phyloP scores from a whole-genome alignment of 2,888 invertebrate species.

The Augochlorella aurata region DNA sequence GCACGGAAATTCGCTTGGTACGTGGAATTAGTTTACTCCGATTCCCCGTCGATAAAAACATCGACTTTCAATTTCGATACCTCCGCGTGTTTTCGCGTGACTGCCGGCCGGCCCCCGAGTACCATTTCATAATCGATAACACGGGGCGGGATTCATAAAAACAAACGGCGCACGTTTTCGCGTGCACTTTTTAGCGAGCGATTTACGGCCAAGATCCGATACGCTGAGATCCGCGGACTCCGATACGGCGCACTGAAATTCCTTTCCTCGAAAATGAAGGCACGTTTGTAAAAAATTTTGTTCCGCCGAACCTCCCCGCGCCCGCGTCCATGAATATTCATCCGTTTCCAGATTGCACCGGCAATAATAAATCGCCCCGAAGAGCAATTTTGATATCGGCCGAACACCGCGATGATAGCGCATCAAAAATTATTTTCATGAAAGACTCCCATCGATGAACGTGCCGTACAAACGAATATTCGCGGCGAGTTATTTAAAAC shows the following conservation, averaged over 20 bases:
- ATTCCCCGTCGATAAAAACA: neutral
- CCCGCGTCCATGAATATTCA: neutral
- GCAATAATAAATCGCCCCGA: constrained; percentile 2
- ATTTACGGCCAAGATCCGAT: constrained; percentile 4
- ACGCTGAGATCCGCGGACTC: neutral
- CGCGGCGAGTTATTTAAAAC: neutral
- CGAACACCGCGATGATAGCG: neutral
- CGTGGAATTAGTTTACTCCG: neutral
- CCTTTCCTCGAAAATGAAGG: constrained; percentile 2
- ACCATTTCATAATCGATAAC: neutral
- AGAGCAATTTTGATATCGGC: neutral
- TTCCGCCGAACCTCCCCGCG: neutral
- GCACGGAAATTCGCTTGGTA: neutral
- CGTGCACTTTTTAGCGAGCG: neutral
- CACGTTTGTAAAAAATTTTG: neutral
- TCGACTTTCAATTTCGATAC: neutral
- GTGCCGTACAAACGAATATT: neutral
- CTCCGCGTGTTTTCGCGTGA: neutral
- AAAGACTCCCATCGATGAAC: neutral
- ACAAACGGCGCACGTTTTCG: neutral
- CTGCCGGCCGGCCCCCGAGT: neutral
- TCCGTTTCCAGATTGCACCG: neutral
- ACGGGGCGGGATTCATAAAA: neutral
- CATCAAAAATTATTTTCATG: neutral
- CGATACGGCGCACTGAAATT: neutral